Conservation (phyloP, 2,113 vertebrate genomes). For the Dicentrarchus labrax region DNA sequence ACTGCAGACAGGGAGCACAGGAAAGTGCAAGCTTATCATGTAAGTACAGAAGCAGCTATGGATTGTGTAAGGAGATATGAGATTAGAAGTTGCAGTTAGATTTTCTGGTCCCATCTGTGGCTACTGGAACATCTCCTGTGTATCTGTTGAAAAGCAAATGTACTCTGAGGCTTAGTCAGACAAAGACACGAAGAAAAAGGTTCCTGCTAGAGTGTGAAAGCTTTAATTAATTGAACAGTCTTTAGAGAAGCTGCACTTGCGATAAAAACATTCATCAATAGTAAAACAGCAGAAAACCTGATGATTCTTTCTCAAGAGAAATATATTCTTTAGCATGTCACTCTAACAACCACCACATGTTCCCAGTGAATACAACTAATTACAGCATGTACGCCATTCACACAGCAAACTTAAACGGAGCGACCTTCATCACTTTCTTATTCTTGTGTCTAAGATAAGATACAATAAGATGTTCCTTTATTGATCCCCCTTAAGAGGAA, state of each 20-base stretch:
- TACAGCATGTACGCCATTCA: background rate
- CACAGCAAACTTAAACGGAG: slow-evolving; percentile 17
- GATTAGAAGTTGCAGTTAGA: slow-evolving; percentile 63
- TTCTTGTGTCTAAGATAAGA: background rate
- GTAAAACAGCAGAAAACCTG: slow-evolving; percentile 12
- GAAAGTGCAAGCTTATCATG: slow-evolving; percentile 71
- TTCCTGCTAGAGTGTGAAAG: slow-evolving; percentile 3
- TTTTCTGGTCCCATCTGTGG: slow-evolving; percentile 33
- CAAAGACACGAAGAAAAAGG: background rate
- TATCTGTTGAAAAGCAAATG: slow-evolving; percentile 25
- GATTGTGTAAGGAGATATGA: slow-evolving; percentile 63
- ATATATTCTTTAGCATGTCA: background rate
- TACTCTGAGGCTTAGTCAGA: background rate
- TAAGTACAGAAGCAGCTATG: slow-evolving; percentile 56
- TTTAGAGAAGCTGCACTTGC: slow-evolving; percentile 5
- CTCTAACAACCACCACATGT: background rate
- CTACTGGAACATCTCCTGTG: slow-evolving; percentile 21
- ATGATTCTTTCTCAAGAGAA: background rate
- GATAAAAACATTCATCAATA: background rate
- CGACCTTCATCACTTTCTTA: slow-evolving; percentile 9
- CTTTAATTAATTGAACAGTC: slow-evolving; percentile 28
- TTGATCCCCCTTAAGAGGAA: too few species aligned
- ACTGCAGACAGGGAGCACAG: slow-evolving; percentile 56
- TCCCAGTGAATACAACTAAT: background rate
- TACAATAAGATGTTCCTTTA: too few species aligned